phyloP scores from a whole-genome alignment of 2,888 invertebrate species.

The Metacarcinus magister region DNA sequence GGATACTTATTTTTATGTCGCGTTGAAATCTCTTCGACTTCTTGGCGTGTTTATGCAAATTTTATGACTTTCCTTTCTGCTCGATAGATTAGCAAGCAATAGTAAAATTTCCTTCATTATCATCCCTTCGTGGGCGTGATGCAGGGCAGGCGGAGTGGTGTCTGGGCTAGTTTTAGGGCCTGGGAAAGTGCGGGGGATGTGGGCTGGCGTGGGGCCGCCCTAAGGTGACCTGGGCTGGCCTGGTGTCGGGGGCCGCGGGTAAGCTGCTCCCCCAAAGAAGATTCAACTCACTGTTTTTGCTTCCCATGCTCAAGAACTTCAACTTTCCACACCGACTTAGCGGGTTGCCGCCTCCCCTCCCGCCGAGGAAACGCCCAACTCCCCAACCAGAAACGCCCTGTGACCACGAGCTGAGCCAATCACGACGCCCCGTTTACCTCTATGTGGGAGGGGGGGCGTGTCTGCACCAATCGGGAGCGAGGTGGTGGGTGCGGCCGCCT shows the following conservation, averaged over 20 bases:
- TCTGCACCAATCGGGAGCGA: slow-evolving; percentile 67
- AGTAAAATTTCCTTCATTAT: slow-evolving; percentile 20
- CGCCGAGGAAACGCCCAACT: slow-evolving; percentile 65
- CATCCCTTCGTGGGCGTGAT: neutral
- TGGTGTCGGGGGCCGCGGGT: slow-evolving; percentile 68
- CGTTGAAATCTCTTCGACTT: slow-evolving; percentile 60
- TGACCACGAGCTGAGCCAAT: slow-evolving; percentile 63
- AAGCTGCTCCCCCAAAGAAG: slow-evolving; percentile 60
- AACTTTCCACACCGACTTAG: slow-evolving; percentile 70
- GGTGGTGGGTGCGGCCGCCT: slow-evolving; percentile 64
- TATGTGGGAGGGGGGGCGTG: slow-evolving; percentile 67
- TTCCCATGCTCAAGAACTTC: slow-evolving; percentile 70
- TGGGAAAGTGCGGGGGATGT: slow-evolving; percentile 38
- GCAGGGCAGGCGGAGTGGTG: neutral
- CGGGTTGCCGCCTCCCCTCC: slow-evolving; percentile 64
- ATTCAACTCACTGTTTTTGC: slow-evolving; percentile 61
- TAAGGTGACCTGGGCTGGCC: slow-evolving; percentile 72
- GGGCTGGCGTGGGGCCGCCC: slow-evolving; percentile 56
- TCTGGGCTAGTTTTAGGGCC: neutral
- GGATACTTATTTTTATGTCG: slow-evolving; percentile 47
- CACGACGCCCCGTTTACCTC: slow-evolving; percentile 18
- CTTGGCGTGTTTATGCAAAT: slow-evolving; percentile 12
- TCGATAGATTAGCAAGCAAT: slow-evolving; percentile 22
- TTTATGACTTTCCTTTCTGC: slow-evolving; percentile 18
- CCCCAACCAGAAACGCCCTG: slow-evolving; percentile 60